A percentile compares a stretch with the other conserved stretches of the same genome.
These are phyloP conservation scores for Mythimna vitellina DNA, from an alignment of 2,888 invertebrate genomes.

Conservation along the genomic window DNA sequence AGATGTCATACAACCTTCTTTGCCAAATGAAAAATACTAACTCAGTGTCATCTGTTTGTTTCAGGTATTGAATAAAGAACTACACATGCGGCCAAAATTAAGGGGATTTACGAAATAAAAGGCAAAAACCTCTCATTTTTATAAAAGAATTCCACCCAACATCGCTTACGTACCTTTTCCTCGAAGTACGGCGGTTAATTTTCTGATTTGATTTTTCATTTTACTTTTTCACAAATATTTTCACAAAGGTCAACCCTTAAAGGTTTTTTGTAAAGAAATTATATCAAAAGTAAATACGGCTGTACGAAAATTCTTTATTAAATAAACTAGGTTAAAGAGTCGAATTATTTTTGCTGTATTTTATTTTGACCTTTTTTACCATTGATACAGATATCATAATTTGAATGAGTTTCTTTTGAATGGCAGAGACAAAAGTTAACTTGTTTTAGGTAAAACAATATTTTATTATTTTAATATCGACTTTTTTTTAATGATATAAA, in stretches of 20 bases:
- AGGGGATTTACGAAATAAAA: slow-evolving; percentile 42
- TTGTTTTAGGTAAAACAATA: background rate
- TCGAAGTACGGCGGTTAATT: slow-evolving; percentile 40
- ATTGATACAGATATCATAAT: slow-evolving; percentile 12
- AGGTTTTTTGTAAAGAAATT: slow-evolving; percentile 31
- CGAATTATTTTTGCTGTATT: slow-evolving; percentile 3
- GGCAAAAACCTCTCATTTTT: slow-evolving; percentile 14
- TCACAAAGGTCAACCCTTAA: slow-evolving; percentile 29
- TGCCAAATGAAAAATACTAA: slow-evolving; percentile 13
- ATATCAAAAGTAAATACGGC: slow-evolving; percentile 35
- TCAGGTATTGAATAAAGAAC: slow-evolving; percentile 59
- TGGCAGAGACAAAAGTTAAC: background rate
- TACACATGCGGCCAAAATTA: slow-evolving; percentile 42
- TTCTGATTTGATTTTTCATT: slow-evolving; percentile 50
- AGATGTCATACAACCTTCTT: background rate
- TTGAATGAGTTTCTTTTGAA: background rate
- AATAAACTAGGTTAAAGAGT: slow-evolving; percentile 24
- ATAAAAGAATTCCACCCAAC: slow-evolving; percentile 46
- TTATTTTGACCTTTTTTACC: slow-evolving; percentile 1
- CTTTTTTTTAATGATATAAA: background rate
- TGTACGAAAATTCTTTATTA: slow-evolving; percentile 28
- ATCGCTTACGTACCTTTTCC: slow-evolving; percentile 42
- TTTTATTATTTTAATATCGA: background rate
- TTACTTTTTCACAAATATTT: slow-evolving; percentile 54
- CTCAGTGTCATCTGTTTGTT: slow-evolving; percentile 57